Evolutionary conservation across 1,140 invertebrate species (phyloP), one percentile per base, ranked within the genome.

Genomic region (Solenopsis invicta): DNA sequence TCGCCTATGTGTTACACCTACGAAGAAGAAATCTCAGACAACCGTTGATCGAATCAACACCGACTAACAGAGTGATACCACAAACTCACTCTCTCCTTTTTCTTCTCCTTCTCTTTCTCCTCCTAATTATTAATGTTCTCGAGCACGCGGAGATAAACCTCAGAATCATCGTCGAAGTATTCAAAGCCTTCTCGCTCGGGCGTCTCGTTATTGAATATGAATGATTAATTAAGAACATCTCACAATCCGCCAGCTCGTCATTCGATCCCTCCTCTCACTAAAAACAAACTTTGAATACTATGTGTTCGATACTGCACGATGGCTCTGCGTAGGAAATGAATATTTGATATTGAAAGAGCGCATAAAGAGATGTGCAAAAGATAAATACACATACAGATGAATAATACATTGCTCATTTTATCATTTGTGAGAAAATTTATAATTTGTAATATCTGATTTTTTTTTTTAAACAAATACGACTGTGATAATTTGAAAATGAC

Each of bases 191-290:
- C 85, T 85, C 72, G 52, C 89, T 88, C 88, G 62, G 62, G 48
- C 72, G 61, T 85, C 89, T 88, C 90, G 90, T 92, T 92, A 92
- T 92, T 92, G 90, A 92, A 90, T 90, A 89, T 88, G 91, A 93
- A 91, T 93, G 92, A 93, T 93, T 93, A 93, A 93, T 93, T 93
- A 93, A 91, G 89, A 92, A 88, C 90, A 92, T 86, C 89, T 92
- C 90, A 88, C 91, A 80, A 90, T 84, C 87, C 66, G 87, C 87
- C 85, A 85, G 74, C 76, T 87, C 77, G 84, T 76, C 89, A 54
- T 86, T 84, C 87, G 50, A 82, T 45, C 74, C 41, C 52, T 69
- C 62, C 67, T 59, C 59, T 82, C 12, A 21, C 64, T 72, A 64
- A 90, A 90, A 91, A 91, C 82, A 90, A 90, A 91, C 87, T 82